Evolutionary conservation across 2,113 vertebrate genomes (phyloP).

Genomic region (Smithornis capensis): DNA sequence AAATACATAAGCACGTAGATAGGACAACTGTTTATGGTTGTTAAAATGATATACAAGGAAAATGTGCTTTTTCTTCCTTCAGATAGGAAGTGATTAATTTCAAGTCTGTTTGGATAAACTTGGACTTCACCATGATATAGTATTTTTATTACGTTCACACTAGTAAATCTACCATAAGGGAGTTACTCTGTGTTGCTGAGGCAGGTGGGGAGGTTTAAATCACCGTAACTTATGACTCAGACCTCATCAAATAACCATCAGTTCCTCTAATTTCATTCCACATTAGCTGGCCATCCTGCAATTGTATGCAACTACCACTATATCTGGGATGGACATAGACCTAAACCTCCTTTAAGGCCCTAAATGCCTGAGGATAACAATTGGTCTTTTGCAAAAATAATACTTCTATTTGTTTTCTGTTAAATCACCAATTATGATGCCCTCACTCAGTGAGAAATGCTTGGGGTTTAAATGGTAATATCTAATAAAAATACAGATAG

Average conservation of each 20-base stretch:
- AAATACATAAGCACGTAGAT: not conserved
- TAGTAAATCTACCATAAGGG: not conserved
- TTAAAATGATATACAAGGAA: not conserved
- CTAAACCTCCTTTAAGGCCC: not conserved
- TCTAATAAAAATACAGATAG: not conserved
- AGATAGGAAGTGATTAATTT: not conserved
- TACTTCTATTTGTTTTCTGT: not conserved
- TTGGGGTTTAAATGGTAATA: not conserved
- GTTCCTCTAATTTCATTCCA: not conserved
- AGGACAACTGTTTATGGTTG: not conserved
- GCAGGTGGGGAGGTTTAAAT: not conserved
- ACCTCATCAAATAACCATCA: not conserved
- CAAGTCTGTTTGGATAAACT: not conserved
- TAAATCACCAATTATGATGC: not conserved
- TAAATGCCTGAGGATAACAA: not conserved
- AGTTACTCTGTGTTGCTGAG: not conserved
- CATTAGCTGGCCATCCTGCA: not conserved
- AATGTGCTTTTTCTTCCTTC: not conserved
- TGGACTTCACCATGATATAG: not conserved
- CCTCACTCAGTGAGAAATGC: not conserved
- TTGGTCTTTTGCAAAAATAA: not conserved
- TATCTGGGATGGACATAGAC: accelerated
- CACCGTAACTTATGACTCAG: not conserved
- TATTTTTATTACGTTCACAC: not conserved
- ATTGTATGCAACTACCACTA: not conserved